Base-by-base conservation (phyloP, 1,140 invertebrate genomes). In the Pogonus chalceus region DNA sequence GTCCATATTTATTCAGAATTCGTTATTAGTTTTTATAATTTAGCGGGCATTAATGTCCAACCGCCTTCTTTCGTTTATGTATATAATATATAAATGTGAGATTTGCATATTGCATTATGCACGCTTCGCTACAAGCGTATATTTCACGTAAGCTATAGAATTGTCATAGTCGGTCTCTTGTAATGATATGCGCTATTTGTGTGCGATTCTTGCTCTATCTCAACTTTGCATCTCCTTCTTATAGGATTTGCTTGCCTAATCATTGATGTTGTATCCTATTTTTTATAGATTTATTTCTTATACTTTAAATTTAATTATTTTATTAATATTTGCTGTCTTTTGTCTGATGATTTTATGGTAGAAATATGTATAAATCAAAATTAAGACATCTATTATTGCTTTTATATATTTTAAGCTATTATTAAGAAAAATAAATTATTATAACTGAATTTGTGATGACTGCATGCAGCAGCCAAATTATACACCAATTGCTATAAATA, bases 1-100 rank as follows among this genome's bases (percentile, higher is more conserved):
- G 18, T n/a, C n/a, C 37, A 16, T 43, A 43, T 43, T 43, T 43
- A 43, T 43, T 43, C 37, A 43, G 37, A 43, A 43, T 43, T 43
- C 37, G 37, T 43, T 43, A 43, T 43, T 43, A 43, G 37, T 43
- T 43, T 43, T 43, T 43, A 43, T 43, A 43, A 43, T 43, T 43
- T 43, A 43, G 37, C 37, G 18, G 37, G 37, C 37, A 43, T 43
- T 43, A 43, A 43, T 16, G 37, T 43, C 37, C 37, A 16, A 16
- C 37, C 37, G 37, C 37, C 9, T 43, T 7, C 37, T 10, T 43
- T 43, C 37, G 37, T 43, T 43, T 43, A 43, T 43, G 37, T 43
- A 43, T 31, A 31, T 43, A 43, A 43, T 43, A 43, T 43, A 43
- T 43, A 43, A 43, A 43, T 43, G 37, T 16, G 18, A 18, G 37